Evolutionary conservation across 2,797 vertebrate genomes (phyloP).

Genomic region (Synanceia verrucosa): DNA sequence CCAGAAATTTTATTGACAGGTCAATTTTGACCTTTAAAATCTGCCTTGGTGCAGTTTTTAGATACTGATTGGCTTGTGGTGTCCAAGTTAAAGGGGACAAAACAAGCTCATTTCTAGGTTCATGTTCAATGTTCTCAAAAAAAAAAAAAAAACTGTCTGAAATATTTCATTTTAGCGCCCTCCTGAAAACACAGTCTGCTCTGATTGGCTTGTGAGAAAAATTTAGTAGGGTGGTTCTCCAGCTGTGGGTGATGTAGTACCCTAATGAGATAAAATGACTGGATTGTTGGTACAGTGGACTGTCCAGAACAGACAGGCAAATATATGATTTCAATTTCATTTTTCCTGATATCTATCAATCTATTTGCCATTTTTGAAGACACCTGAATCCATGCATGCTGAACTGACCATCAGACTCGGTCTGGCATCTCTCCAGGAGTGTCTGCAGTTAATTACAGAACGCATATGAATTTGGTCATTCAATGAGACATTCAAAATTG

Average conservation of each 20-base stretch:
- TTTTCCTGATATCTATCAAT: not conserved
- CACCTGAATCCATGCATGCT: not conserved
- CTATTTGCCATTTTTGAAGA: not conserved
- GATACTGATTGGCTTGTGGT: not conserved
- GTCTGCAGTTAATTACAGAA: constrained; percentile 60
- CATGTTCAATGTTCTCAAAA: too few relatives aligned
- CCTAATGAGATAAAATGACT: not conserved
- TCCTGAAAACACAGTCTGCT: not conserved
- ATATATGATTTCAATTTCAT: too few relatives aligned
- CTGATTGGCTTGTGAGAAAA: not conserved
- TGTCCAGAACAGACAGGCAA: too few relatives aligned
- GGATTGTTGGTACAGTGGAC: not conserved
- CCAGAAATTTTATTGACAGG: not conserved
- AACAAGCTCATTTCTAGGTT: too few relatives aligned
- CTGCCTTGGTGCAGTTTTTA: not conserved
- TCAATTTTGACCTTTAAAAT: not conserved
- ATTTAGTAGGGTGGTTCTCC: not conserved
- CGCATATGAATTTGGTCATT: constrained; percentile 63
- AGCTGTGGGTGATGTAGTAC: not conserved
- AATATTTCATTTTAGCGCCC: not conserved
- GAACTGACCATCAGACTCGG: constrained; percentile 19
- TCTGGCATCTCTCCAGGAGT: constrained; percentile 21
- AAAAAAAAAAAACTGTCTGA: too few relatives aligned
- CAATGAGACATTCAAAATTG: constrained; percentile 54
- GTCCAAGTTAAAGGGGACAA: not conserved